These are phyloP conservation scores for Cuniculus paca DNA, from an alignment of 2,797 vertebrate species.

Conservation along the genomic window DNA sequence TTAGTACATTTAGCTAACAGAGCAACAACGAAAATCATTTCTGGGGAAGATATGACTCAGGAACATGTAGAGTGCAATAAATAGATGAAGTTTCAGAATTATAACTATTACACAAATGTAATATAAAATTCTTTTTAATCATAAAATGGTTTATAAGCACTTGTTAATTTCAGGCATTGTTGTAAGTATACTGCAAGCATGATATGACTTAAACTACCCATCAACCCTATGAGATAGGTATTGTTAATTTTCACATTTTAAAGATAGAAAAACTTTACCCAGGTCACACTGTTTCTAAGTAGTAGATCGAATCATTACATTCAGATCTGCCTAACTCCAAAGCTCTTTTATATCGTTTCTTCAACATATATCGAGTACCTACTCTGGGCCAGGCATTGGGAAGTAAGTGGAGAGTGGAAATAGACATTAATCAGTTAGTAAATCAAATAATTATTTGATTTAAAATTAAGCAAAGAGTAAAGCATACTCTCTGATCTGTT, in stretches of 20 bases:
- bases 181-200: not conserved
- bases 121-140: slow-evolving; percentile 41
- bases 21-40: slow-evolving; percentile 17
- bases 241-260: not conserved
- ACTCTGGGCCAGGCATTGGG: not conserved
- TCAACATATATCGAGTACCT: slow-evolving; percentile 1
- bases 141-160: not conserved
- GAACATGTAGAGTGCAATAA: slow-evolving; percentile 20
- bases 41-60: slow-evolving; percentile 1
- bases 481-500: not conserved
- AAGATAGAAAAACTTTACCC: not conserved
- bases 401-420: not conserved
- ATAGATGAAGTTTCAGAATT: slow-evolving; percentile 5
- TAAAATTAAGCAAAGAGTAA: not conserved
- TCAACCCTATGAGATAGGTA: not conserved
- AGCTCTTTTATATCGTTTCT: slow-evolving; percentile 10
- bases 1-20: slow-evolving; percentile 10
- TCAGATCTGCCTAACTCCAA: slow-evolving; percentile 9
- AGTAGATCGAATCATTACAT: slow-evolving; percentile 3
- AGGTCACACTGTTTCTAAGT: not conserved
- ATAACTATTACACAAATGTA: not conserved
- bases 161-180: not conserved
- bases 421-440: not conserved
- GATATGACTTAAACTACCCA: not conserved
- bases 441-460: not conserved